These are phyloP conservation scores for Netelia inedita DNA, from an alignment of 2,888 invertebrate species.

Conservation along the genomic window DNA sequence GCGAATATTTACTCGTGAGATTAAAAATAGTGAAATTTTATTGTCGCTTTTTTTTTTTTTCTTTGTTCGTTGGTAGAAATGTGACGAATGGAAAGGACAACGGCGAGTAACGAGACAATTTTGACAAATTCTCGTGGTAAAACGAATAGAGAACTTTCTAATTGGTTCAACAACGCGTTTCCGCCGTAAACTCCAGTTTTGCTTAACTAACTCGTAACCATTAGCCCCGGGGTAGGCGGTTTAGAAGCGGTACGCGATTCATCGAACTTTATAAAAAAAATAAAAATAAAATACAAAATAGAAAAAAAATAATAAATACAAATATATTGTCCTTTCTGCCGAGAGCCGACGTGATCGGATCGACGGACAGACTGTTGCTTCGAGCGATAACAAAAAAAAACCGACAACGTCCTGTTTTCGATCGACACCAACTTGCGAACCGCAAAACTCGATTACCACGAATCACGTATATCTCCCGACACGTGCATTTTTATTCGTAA, in stretches of 20 bases:
- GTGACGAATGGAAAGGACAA: too few relatives aligned
- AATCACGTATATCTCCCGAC: not conserved
- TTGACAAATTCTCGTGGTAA: not conserved
- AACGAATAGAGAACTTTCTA: slow-evolving; percentile 55
- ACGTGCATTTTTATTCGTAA: not conserved
- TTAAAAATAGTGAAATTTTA: too few relatives aligned
- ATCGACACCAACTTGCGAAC: slow-evolving; percentile 9
- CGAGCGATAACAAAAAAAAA: not conserved
- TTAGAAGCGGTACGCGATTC: too few relatives aligned
- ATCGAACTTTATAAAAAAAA: not conserved
- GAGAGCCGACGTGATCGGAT: not conserved
- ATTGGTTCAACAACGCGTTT: slow-evolving; percentile 48
- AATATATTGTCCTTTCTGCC: not conserved
- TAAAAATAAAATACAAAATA: not conserved
- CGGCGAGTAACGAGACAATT: not conserved
- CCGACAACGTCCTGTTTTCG: slow-evolving; percentile 59
- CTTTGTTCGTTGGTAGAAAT: too few relatives aligned
- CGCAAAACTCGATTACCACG: slow-evolving; percentile 51
- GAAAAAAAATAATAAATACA: not conserved
- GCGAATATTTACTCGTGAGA: too few relatives aligned
- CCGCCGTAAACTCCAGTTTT: slow-evolving; percentile 18
- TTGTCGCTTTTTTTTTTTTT: too few relatives aligned
- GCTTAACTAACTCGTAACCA: slow-evolving; percentile 6
- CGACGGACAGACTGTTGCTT: not conserved
- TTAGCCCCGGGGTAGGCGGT: not conserved